These are phyloP conservation scores for Cerastis rubricosa DNA, from an alignment of 2,888 invertebrate genomes.

Conservation along the genomic window DNA sequence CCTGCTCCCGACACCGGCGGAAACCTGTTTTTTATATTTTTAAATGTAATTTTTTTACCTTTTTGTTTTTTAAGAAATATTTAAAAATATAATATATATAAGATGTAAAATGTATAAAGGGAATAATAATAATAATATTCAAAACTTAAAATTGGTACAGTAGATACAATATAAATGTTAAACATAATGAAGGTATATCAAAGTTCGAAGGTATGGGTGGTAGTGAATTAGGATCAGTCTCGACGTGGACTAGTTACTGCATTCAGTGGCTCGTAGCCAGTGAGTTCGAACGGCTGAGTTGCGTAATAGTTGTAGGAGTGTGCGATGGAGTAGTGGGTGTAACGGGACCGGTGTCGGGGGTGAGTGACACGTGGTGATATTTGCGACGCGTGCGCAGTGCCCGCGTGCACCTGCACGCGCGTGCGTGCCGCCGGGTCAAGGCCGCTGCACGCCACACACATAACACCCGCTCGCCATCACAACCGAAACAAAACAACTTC, in stretches of 20 bases:
- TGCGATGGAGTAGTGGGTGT: slow-evolving; percentile 35
- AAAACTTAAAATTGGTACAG: no score
- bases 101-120: no score
- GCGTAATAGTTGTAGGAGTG: slow-evolving; percentile 38
- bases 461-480: not conserved
- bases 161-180: no score
- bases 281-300: slow-evolving; percentile 23
- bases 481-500: not conserved
- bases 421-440: slow-evolving; percentile 67
- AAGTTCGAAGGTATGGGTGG: no score
- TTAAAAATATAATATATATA: no score
- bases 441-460: slow-evolving; percentile 47
- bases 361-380: slow-evolving; percentile 85
- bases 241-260: not conserved
- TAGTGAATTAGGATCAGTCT: not conserved
- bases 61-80: no score
- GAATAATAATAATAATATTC: no score
- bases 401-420: slow-evolving; percentile 53
- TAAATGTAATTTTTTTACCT: no score
- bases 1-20: no score
- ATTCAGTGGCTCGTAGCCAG: not conserved
- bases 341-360: slow-evolving; percentile 73
- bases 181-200: no score
- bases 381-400: slow-evolving; percentile 74
- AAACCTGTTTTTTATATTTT: no score